These are phyloP conservation scores for Eulacestoma nigropectus DNA, from an alignment of 2,113 vertebrate species.

Conservation along the genomic window DNA sequence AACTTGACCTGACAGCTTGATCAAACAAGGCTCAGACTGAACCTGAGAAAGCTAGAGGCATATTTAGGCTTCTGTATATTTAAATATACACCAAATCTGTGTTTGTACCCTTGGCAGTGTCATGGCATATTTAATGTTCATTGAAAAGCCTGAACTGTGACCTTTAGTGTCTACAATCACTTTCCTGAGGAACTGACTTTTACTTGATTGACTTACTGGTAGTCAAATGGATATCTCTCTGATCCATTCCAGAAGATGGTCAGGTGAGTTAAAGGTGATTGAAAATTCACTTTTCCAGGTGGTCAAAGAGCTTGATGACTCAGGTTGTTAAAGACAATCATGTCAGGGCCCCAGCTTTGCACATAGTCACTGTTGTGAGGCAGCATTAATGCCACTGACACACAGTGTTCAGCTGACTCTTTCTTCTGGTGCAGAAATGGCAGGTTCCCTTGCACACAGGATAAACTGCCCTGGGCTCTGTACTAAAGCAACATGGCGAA, in stretches of 20 bases:
- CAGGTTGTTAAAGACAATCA: neutral
- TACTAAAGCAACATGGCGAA: neutral
- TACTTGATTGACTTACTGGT: neutral
- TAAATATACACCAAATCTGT: neutral
- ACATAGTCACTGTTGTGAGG: neutral
- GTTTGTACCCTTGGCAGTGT: neutral
- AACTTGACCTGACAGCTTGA: neutral
- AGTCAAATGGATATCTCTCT: neutral
- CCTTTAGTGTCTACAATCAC: neutral
- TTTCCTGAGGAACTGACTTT: neutral
- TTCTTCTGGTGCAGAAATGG: neutral
- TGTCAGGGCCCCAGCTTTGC: neutral
- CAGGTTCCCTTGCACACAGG: neutral
- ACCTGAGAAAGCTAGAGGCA: neutral
- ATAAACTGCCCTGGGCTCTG: neutral
- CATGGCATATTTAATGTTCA: neutral
- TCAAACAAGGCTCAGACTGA: neutral
- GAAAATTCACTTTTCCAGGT: neutral
- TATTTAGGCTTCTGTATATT: neutral
- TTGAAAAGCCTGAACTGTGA: neutral
- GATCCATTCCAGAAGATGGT: rapidly evolving
- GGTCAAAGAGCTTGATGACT: neutral
- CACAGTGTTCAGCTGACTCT: neutral
- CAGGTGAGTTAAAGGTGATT: neutral
- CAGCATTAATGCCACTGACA: neutral